These are phyloP conservation scores for Dolichoris vasculosae DNA, from an alignment of 1,140 invertebrate genomes.

Conservation along the genomic window DNA sequence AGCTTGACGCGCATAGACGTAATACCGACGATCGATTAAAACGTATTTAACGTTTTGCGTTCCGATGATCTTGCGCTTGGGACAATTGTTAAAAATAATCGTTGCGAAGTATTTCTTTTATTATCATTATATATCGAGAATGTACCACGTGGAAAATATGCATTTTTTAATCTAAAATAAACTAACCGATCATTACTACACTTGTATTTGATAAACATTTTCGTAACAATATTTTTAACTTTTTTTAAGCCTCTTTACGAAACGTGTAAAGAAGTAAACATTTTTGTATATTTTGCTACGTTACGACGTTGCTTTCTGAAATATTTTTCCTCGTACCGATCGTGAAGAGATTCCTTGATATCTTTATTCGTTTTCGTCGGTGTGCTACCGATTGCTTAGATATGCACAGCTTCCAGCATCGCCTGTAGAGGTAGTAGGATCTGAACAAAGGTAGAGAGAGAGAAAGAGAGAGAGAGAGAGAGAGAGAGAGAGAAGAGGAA, in stretches of 20 bases:
- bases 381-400: too few species aligned
- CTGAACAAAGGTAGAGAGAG: background rate
- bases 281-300: background rate
- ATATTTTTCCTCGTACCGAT: background rate
- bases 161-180: too few species aligned
- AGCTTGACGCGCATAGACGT: background rate
- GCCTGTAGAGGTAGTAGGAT: too few species aligned
- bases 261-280: background rate
- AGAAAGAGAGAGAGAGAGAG: background rate
- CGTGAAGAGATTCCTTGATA: background rate
- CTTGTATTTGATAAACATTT: background rate
- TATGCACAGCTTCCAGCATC: too few species aligned
- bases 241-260: background rate
- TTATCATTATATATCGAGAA: too few species aligned
- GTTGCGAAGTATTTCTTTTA: too few species aligned
- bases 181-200: too few species aligned
- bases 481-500: background rate
- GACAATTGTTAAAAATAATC: too few species aligned
- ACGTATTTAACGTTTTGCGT: too few species aligned
- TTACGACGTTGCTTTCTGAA: background rate
- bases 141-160: too few species aligned
- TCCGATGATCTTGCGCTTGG: too few species aligned
- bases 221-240: background rate
- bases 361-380: background rate
- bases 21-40: background rate